Evolutionary conservation across 2,888 invertebrate species (phyloP), one percentile per base, ranked within the genome.

Genomic region (Epistrophe grossulariae): DNA sequence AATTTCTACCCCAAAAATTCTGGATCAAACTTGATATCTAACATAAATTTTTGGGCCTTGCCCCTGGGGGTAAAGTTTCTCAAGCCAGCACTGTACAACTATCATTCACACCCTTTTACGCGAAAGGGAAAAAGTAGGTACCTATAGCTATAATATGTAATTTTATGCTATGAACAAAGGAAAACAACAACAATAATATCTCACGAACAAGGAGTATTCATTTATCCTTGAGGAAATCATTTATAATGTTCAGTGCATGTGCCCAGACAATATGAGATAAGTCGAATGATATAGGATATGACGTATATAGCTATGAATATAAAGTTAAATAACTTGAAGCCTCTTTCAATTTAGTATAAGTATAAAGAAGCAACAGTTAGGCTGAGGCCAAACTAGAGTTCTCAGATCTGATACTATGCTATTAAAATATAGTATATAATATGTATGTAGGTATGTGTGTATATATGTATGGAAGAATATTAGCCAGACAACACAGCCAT

Each of bases 181-280:
- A 57, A 38, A 6, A 24, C 24, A 24, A 24, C 24, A 59, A 17
- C n/a, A 59, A 38, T 10, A 31, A 59, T 59, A 59, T 59, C 17
- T 35, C 38, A 59, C 17, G 17, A 59, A 38, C 31, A 19, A 60
- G 17, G 17, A 60, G 60, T 19, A 40, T 60, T 60, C 31, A 60
- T 38, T 17, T 60, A 60, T 60, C 60, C 60, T 60, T 19, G 38
- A 60, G 60, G 60, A 60, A 60, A 60, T 60, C 60, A 60, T 60
- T 60, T 60, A 60, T 60, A 60, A 19, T 55, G 55, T 28, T 28
- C 28, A 60, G 28, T 28, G 55, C 55, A 60, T 17, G 60, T 38
- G 38, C 38, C 19, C 38, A 35, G 5, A 55, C 24, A 28, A 31
- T 55, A 55, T 28, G 15, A 28, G 28, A 55, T 55, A 50, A 50